These are phyloP conservation scores for Pterostichus niger DNA, from an alignment of 2,888 invertebrate species.

Conservation along the genomic window DNA sequence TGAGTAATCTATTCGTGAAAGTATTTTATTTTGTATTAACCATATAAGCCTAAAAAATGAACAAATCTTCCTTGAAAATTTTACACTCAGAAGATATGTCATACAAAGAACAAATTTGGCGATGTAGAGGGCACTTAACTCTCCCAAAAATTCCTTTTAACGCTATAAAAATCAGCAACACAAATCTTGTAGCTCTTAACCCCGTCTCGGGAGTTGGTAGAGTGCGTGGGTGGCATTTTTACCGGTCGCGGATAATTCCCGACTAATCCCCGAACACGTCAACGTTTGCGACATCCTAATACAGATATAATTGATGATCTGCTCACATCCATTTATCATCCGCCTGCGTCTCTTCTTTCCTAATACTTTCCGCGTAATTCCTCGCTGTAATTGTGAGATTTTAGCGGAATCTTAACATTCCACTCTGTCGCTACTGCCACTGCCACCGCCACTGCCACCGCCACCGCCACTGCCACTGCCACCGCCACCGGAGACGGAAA, in stretches of 20 bases:
- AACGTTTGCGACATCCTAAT: constrained; percentile 63
- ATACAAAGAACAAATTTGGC: too few relatives aligned
- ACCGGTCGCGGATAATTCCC: constrained; percentile 49
- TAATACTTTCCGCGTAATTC: constrained; percentile 51
- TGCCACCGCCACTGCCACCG: neutral
- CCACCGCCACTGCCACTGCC: neutral
- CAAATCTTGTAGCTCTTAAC: too few relatives aligned
- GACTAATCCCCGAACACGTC: constrained; percentile 60
- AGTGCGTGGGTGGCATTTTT: constrained; percentile 44
- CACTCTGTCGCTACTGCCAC: neutral
- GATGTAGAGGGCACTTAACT: too few relatives aligned
- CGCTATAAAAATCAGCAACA: too few relatives aligned
- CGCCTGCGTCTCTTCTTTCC: constrained; percentile 41
- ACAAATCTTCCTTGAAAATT: neutral
- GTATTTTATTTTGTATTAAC: too few relatives aligned
- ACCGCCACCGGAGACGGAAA: neutral
- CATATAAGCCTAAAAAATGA: too few relatives aligned
- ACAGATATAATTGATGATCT: constrained; percentile 65
- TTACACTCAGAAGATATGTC: too few relatives aligned
- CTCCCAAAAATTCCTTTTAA: too few relatives aligned
- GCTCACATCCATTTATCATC: constrained; percentile 65
- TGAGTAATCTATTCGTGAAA: too few relatives aligned
- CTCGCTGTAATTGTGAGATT: constrained; percentile 60
- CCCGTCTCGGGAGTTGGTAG: too few relatives aligned
- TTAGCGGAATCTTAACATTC: constrained; percentile 60